A percentile compares a stretch with the other conserved stretches of the same genome.
Conservation (phyloP, 1,140 invertebrate genomes). For the Conus ventricosus region DNA sequence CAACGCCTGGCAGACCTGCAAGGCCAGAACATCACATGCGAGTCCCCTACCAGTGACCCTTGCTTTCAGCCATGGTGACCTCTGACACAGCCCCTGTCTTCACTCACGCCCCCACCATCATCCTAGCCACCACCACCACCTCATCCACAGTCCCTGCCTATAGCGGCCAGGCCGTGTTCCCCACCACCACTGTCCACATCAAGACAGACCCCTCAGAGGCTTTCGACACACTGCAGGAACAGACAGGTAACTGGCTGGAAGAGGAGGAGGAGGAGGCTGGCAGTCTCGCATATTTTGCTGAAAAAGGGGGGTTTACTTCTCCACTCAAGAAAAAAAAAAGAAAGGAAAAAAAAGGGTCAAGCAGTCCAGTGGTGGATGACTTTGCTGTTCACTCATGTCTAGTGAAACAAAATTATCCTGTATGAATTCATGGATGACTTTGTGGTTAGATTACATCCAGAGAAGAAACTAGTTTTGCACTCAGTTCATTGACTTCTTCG, state of each 20-base stretch:
- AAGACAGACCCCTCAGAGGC: conserved; percentile 51
- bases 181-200: conserved; percentile 46
- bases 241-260: conserved; percentile 39
- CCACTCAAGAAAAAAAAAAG: too few species aligned
- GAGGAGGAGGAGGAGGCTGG: too few species aligned
- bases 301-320: too few species aligned
- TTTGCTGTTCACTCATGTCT: too few species aligned
- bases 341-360: too few species aligned
- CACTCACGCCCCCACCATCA: conserved; percentile 61
- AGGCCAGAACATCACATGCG: conserved; percentile 28
- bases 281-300: too few species aligned
- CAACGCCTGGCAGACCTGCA: neutral
- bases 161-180: conserved; percentile 44
- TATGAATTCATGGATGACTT: too few species aligned
- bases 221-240: conserved; percentile 55
- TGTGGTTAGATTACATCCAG: too few species aligned
- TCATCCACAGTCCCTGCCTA: conserved; percentile 38
- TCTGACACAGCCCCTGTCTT: conserved; percentile 44
- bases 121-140: conserved; percentile 56
- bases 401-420: too few species aligned
- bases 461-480: too few species aligned
- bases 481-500: too few species aligned
- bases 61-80: conserved; percentile 48
- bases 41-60: conserved; percentile 43
- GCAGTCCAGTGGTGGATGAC: too few species aligned